These are phyloP conservation scores for Pempheris klunzingeri DNA, from an alignment of 2,797 vertebrate species.

Conservation along the genomic window DNA sequence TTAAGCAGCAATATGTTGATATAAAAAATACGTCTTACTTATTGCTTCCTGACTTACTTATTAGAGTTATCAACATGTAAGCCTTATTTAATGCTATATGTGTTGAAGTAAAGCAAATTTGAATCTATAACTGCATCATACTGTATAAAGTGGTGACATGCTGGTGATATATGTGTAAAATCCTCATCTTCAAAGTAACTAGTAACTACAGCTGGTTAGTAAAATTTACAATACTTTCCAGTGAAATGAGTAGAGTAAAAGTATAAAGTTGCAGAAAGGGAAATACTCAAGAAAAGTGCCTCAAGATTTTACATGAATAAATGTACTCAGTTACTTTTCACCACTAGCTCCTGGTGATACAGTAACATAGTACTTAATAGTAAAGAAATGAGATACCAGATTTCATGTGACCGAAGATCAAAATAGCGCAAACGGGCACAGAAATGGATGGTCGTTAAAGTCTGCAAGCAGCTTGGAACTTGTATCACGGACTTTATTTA, in stretches of 20 bases:
- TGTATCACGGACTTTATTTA: slow-evolving; percentile 38
- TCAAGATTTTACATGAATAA: neutral
- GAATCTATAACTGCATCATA: neutral
- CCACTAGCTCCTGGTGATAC: neutral
- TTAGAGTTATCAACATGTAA: neutral
- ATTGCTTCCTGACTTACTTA: too few species aligned
- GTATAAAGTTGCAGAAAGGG: neutral
- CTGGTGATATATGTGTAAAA: neutral
- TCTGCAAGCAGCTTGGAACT: slow-evolving; percentile 25
- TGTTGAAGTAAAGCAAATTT: neutral
- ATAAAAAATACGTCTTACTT: neutral
- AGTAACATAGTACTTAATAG: neutral
- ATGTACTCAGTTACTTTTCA: neutral
- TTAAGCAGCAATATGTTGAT: too few species aligned
- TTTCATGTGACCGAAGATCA: slow-evolving; percentile 28
- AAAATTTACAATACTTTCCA: neutral
- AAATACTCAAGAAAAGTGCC: neutral
- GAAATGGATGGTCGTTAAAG: slow-evolving; percentile 23
- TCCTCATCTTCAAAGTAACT: neutral
- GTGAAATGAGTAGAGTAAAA: neutral
- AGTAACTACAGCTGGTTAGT: neutral
- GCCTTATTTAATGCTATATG: neutral
- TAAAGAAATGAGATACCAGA: slow-evolving; percentile 6
- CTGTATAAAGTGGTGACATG: neutral
- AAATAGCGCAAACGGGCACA: slow-evolving; percentile 20